Evolutionary conservation across 2,888 invertebrate species (phyloP).

Genomic region (Camptogramma bilineatum): DNA sequence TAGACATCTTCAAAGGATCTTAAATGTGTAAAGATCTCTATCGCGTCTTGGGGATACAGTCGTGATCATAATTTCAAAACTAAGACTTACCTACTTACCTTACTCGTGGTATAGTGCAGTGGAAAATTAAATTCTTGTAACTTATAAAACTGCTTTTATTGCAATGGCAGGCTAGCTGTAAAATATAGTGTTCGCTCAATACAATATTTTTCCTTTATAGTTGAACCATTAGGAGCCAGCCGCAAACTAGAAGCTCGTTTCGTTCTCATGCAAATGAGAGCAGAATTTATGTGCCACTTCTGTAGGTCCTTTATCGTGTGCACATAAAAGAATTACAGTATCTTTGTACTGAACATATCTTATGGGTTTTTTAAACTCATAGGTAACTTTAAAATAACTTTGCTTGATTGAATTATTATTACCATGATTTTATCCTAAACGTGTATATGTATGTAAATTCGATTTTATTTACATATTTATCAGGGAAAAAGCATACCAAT

Average conservation of each 20-base stretch:
- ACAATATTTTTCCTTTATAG: conserved; percentile 23
- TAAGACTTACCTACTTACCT: too few species aligned
- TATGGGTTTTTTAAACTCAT: not conserved
- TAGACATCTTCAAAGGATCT: too few species aligned
- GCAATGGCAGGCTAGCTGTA: not conserved
- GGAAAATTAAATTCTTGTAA: not conserved
- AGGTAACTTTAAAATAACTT: not conserved
- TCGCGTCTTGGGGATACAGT: too few species aligned
- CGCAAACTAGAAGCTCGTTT: conserved; percentile 27
- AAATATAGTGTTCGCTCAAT: conserved; percentile 16
- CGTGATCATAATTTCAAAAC: too few species aligned
- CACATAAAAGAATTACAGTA: conserved; percentile 18
- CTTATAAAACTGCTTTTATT: not conserved
- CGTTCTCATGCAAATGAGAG: conserved; percentile 31
- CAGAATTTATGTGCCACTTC: conserved; percentile 25
- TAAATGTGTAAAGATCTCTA: too few species aligned
- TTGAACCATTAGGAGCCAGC: conserved; percentile 26
- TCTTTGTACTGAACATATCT: conserved; percentile 9
- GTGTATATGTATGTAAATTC: too few species aligned
- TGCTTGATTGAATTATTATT: not conserved
- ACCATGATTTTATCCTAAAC: too few species aligned
- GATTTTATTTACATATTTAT: too few species aligned
- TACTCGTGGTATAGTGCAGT: too few species aligned
- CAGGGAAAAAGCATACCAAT: too few species aligned
- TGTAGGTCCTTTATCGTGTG: conserved; percentile 18